A percentile compares a stretch with the other conserved stretches of the same genome.
These are phyloP conservation scores for Seira sanloemensis DNA, from an alignment of 2,888 invertebrate species.

Conservation along the genomic window DNA sequence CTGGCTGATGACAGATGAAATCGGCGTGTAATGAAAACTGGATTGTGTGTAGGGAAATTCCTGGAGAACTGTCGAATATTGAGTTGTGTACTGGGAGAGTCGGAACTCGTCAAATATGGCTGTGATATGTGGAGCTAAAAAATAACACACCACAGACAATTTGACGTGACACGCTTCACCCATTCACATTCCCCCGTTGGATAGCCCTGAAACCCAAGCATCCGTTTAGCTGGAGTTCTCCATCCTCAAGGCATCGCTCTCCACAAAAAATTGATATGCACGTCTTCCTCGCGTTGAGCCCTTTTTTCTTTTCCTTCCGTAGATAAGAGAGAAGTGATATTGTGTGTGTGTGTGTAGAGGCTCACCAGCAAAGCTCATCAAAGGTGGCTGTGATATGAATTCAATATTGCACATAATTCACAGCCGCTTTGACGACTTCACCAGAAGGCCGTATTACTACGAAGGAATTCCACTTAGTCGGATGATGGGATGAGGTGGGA, in stretches of 20 bases:
- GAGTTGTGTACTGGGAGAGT: conserved; percentile 75
- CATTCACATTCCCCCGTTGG: conserved; percentile 33
- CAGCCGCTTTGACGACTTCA: conserved; percentile 87
- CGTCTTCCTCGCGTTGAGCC: too few species aligned
- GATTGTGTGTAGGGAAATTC: neutral
- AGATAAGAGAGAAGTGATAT: too few species aligned
- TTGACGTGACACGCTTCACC: conserved; percentile 82
- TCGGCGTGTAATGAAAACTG: neutral
- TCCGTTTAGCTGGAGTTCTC: too few species aligned
- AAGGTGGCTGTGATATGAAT: conserved; percentile 98
- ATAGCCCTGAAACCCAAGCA: too few species aligned
- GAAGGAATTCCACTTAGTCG: conserved; percentile 11
- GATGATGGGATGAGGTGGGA: neutral
- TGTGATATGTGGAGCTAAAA: conserved; percentile 84
- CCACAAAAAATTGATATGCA: too few species aligned
- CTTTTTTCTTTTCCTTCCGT: too few species aligned
- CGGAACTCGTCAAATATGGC: conserved; percentile 96
- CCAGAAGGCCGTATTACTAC: conserved; percentile 25
- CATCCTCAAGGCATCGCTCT: too few species aligned
- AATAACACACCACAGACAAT: conserved; percentile 85
- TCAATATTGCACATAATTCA: conserved; percentile 82
- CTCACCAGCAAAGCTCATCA: conserved; percentile 86
- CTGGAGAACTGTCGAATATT: neutral
- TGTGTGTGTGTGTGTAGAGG: too few species aligned
- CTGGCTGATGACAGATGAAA: neutral